Conservation (phyloP, 2,888 invertebrate species). For the Imbricaverruca yamaguchii region DNA sequence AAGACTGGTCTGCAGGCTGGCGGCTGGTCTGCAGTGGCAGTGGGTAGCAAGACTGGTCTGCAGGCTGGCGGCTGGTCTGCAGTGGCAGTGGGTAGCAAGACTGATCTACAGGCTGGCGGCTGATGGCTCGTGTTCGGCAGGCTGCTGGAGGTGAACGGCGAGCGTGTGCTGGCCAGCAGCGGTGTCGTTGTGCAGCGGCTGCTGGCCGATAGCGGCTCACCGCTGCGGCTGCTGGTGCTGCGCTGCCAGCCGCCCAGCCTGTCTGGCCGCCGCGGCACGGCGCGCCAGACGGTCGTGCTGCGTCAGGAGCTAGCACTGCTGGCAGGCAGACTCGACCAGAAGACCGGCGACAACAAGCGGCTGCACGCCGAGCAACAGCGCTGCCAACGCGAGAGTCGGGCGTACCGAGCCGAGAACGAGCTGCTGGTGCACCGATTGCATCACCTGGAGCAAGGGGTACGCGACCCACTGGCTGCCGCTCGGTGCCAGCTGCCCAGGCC, state of each 20-base stretch:
- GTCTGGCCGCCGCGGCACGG: conserved; percentile 50
- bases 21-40: too few species aligned
- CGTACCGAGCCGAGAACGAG: conserved; percentile 56
- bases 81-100: too few species aligned
- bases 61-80: too few species aligned
- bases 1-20: too few species aligned
- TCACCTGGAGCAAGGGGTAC: conserved; percentile 71
- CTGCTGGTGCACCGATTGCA: conserved; percentile 78
- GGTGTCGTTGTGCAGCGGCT: neutral
- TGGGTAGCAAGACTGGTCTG: too few species aligned
- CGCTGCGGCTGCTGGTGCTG: conserved; percentile 25
- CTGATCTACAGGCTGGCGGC: too few species aligned
- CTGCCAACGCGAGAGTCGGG: conserved; percentile 43
- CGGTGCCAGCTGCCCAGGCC: too few species aligned
- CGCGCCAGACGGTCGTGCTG: conserved; percentile 36
- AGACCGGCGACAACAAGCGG: conserved; percentile 50
- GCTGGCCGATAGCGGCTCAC: conserved; percentile 16
- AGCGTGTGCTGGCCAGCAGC: conserved; percentile 51
- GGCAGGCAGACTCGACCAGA: conserved; percentile 54
- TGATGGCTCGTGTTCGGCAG: too few species aligned
- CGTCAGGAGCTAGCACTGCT: conserved; percentile 54
- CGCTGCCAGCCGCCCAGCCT: neutral
- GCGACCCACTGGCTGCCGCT: neutral
- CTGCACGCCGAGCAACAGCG: conserved; percentile 35
- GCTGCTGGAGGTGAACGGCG: conserved; percentile 68